Evolutionary conservation across 2,797 vertebrate species (phyloP), one percentile per base, ranked within the genome.

Genomic region (Gallinago solitaria): DNA sequence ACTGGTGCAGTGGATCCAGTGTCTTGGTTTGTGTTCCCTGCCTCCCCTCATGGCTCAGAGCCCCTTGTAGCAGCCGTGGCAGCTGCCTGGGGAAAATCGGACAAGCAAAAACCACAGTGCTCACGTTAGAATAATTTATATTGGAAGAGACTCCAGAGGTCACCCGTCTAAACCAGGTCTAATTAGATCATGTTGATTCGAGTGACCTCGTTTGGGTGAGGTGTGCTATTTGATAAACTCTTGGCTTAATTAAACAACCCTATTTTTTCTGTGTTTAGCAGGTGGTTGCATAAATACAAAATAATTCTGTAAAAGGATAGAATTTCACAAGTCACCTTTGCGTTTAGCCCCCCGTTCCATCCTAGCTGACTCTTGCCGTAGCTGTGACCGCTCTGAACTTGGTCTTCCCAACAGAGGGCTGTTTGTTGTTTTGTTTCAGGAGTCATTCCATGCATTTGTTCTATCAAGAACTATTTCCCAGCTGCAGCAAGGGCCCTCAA

Each of bases 1-100:
- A 8, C 53, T 83, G 67, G n/a, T 77, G 51, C 39, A 27, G 23
- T 57, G 63, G 32, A 39, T 39, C 39, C 39, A 60, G 25, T 30
- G 64, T 35, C 10, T 14, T 53, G 74, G 6, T 79, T 90, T 53
- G 41, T 82, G 50, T 53, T 82, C 54, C n/a, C 19, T 81, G 67
- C 32, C 77, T 76, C 48, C 37, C n/a, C 30, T 84, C 70, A 21
- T 35, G 1, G 1, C 28, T 78, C 74, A 73, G 45, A 71, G 33
- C 78, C 39, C 19, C 2, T 9, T 47, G 56, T 10, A 50, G 10
- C 45, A 57, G 35, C 45, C 0, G 0, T 39, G 32, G 60, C 39
- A 68, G 37, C 71, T 89, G n/a, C 54, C 0, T 27, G 54, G 50
- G 43, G 59, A n/a, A 71, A 33, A 81, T 57, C 1, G 1, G 75